Conservation (phyloP, 64 coral and sea anemone genomes). For the Montipora efflorescens region DNA sequence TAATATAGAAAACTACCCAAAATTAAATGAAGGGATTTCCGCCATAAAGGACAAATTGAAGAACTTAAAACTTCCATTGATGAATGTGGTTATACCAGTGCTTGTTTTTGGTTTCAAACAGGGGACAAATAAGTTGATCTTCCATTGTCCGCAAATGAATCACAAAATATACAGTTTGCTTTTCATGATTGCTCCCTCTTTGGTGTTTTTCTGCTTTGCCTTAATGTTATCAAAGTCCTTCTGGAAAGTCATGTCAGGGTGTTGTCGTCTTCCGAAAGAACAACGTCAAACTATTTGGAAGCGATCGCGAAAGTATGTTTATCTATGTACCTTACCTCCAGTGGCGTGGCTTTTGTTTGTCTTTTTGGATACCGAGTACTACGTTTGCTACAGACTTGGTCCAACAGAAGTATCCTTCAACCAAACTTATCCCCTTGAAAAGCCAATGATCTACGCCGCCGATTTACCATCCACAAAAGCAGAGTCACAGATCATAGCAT, state of each 20-base stretch:
- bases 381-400: slow-evolving; percentile 16
- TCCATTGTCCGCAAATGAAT: not conserved
- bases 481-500: slow-evolving; percentile 1
- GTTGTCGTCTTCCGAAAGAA: not conserved
- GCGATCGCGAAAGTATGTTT: not conserved
- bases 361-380: not conserved
- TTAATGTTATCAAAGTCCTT: slow-evolving; percentile 5
- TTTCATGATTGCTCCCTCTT: not conserved
- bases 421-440: not conserved
- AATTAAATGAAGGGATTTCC: not conserved
- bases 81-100: not conserved
- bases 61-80: not conserved
- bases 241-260: not conserved
- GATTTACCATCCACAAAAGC: not conserved
- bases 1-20: not conserved
- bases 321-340: not conserved
- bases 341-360: slow-evolving; percentile 8
- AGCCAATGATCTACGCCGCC: not conserved
- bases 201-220: not conserved
- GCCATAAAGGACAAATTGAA: not conserved
- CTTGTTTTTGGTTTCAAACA: slow-evolving; percentile 1
- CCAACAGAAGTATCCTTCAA: not conserved
- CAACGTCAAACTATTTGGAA: not conserved
- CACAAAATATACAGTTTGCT: not conserved
- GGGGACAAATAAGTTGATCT: not conserved